Evolutionary conservation across 1,140 invertebrate genomes (phyloP), one percentile per base, ranked within the genome.

Genomic region (Brachionus manjavacas): DNA sequence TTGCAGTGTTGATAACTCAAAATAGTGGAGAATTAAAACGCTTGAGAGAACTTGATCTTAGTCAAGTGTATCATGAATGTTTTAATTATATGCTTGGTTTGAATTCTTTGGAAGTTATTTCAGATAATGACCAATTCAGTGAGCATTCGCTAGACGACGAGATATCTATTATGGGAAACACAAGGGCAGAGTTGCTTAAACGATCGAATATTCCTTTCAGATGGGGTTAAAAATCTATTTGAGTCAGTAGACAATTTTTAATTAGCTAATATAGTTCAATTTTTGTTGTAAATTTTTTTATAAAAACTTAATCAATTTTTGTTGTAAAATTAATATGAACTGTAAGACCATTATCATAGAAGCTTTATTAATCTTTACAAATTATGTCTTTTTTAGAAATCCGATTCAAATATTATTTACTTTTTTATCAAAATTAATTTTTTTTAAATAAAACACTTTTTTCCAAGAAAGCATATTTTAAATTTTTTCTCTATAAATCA

Each of bases 151-250:
- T 11, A 12, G 41, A 41, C 4, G 41, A 49, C 14, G 72, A 76
- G 28, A 76, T 76, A 23, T 76, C 72, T 12, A 49, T 25, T 46
- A 49, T 52, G 8, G 72, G 23, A 9, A 49, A 76, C 8, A 46
- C 16, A 8, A 52, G 25, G 52, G 72, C 41, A 76, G 11, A 23
- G 25, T 12, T 76, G 12, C 20, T 76, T 1, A 76, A 76, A 14
- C 39, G 72, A 49, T 25, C 39, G 2, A 76, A 76, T 31, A 76
- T 76, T 76, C 72, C 72, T 7, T 76, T 76, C 9, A 76, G 72
- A 49, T 76, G 72, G 72, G 72, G 72, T 14, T 41, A 74, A 74
- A 3, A 8, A 41, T 74, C 11, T 4, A 46, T 23, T 41, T n/a
- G 16, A 70, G 35, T 4, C 31, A 28, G n/a, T 6, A 2, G 11